A percentile compares a stretch with the other conserved stretches of the same genome.
phyloP scores from a whole-genome alignment of 2,888 invertebrate genomes.

The Pardosa pseudoannulata region DNA sequence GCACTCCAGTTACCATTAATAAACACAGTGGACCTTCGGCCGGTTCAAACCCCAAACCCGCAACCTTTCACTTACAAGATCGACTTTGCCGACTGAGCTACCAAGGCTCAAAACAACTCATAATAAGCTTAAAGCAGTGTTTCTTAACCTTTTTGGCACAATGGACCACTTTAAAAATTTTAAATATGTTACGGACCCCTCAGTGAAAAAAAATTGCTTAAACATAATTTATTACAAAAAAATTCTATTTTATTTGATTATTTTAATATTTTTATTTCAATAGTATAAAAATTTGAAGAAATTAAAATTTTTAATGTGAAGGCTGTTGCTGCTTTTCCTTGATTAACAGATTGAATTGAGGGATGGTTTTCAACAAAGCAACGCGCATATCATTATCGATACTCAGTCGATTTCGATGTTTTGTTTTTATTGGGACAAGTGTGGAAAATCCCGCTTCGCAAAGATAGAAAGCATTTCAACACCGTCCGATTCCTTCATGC shows the following conservation, averaged over 20 bases:
- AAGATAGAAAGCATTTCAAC: no score
- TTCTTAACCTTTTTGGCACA: slow-evolving; percentile 18
- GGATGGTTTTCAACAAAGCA: slow-evolving; percentile 51
- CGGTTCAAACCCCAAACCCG: no score
- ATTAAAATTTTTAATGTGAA: slow-evolving; percentile 46
- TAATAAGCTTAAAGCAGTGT: slow-evolving; percentile 18
- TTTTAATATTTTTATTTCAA: no score
- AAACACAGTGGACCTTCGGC: no score
- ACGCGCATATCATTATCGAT: slow-evolving; percentile 41
- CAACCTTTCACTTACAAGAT: no score
- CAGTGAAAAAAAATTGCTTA: no score
- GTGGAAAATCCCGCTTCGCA: slow-evolving; percentile 45
- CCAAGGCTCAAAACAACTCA: no score
- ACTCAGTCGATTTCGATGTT: slow-evolving; percentile 48
- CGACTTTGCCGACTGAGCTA: no score
- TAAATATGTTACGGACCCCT: slow-evolving; percentile 21
- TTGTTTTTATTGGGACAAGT: slow-evolving; percentile 40
- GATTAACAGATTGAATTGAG: slow-evolving; percentile 51
- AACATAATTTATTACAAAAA: no score
- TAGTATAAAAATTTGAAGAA: slow-evolving; percentile 53
- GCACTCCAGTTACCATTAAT: no score
- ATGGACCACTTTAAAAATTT: slow-evolving; percentile 18
- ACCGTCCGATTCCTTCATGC: slow-evolving; percentile 52
- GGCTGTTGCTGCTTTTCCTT: slow-evolving; percentile 51
- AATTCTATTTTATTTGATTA: no score